phyloP scores from a whole-genome alignment of 2,113 vertebrate genomes.

The Mus pahari region DNA sequence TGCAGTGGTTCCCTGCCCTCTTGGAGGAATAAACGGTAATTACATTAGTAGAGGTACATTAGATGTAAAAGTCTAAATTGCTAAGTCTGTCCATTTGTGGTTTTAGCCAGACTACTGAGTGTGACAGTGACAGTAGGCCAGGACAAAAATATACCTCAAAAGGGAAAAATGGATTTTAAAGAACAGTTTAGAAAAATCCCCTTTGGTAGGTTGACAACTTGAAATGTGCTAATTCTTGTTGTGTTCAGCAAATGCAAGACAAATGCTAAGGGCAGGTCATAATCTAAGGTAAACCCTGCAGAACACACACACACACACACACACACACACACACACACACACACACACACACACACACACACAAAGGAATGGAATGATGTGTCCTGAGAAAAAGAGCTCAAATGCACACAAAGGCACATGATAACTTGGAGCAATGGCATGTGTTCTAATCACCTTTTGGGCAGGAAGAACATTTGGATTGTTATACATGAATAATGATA shows the following conservation, averaged over 20 bases:
- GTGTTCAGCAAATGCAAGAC: not conserved
- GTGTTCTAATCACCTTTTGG: slow-evolving; percentile 42
- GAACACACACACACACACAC: not conserved
- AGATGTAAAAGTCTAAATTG: not conserved
- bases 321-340: not conserved
- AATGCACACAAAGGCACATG: not conserved
- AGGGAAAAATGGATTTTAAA: not conserved
- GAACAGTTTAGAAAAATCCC: slow-evolving; percentile 13
- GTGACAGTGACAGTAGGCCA: not conserved
- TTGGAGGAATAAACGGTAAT: not conserved
- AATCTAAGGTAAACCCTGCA: not conserved
- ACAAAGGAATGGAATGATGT: slow-evolving; percentile 4
- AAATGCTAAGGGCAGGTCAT: not conserved
- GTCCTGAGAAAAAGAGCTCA: not conserved
- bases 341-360: not conserved
- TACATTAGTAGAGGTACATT: not conserved
- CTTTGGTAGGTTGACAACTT: not conserved
- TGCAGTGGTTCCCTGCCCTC: not conserved
- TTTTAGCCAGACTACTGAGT: not conserved
- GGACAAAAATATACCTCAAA: not conserved
- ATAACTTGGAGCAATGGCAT: not conserved
- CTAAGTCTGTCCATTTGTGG: not conserved
- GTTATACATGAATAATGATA: slow-evolving; percentile 35
- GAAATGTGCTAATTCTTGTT: not conserved
- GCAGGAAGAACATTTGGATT: not conserved